A percentile compares a stretch with the other conserved stretches of the same genome.
Conservation (phyloP, 2,888 invertebrate genomes). For the Drosophila formosana region DNA sequence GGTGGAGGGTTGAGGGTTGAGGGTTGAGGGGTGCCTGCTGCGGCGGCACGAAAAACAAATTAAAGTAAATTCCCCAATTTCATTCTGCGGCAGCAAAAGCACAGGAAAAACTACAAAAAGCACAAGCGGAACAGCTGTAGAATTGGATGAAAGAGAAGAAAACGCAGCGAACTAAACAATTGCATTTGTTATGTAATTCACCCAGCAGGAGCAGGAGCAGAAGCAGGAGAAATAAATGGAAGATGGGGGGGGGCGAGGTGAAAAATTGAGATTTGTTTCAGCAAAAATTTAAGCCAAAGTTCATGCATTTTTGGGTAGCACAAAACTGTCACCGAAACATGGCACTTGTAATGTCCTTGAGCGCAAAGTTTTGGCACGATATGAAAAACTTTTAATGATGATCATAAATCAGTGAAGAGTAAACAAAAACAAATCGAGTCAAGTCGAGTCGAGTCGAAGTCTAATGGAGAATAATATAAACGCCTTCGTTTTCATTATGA, state of each 20-base stretch:
- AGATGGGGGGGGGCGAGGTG: neutral
- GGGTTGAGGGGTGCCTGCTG: slow-evolving; percentile 44
- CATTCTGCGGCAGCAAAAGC: slow-evolving; percentile 75
- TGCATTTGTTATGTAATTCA: slow-evolving; percentile 55
- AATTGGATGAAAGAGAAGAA: slow-evolving; percentile 62
- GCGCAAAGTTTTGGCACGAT: slow-evolving; percentile 47
- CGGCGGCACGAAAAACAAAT: slow-evolving; percentile 79
- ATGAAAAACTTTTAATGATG: slow-evolving; percentile 57
- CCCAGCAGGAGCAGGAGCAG: neutral
- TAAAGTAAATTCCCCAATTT: slow-evolving; percentile 80
- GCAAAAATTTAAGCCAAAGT: slow-evolving; percentile 18
- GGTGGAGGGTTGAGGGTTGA: neutral
- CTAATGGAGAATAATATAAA: slow-evolving; percentile 59
- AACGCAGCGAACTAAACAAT: slow-evolving; percentile 67
- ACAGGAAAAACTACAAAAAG: slow-evolving; percentile 20
- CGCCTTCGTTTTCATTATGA: slow-evolving; percentile 62
- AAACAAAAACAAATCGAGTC: slow-evolving; percentile 11
- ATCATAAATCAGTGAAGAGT: slow-evolving; percentile 54
- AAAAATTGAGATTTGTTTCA: slow-evolving; percentile 6
- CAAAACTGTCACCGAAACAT: slow-evolving; percentile 8
- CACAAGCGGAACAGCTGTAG: slow-evolving; percentile 47
- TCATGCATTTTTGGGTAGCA: slow-evolving; percentile 20
- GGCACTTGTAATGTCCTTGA: slow-evolving; percentile 40
- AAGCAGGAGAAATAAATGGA: neutral
- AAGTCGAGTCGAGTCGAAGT: slow-evolving; percentile 17